Conservation (phyloP, 2,888 invertebrate species). For the Nudaria mundana region DNA sequence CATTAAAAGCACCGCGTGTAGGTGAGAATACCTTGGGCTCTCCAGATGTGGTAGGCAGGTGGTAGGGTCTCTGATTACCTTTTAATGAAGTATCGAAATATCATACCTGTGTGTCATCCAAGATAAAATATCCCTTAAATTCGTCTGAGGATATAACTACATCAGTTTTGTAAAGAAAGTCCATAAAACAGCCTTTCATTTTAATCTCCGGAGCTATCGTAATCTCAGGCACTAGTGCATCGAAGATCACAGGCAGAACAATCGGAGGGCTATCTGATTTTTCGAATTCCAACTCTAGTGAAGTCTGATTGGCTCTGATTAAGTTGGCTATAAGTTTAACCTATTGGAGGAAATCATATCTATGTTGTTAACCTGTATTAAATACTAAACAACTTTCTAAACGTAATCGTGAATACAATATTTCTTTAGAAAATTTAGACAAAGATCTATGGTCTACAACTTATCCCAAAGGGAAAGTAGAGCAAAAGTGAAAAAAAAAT, state of each 20-base stretch:
- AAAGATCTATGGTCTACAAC: too few species aligned
- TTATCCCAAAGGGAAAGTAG: too few species aligned
- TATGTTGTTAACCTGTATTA: not conserved
- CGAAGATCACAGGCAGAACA: conserved; percentile 73
- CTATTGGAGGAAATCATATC: conserved; percentile 46
- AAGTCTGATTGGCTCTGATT: conserved; percentile 65
- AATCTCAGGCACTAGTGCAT: conserved; percentile 74
- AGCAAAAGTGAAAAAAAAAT: too few species aligned
- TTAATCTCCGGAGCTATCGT: conserved; percentile 72
- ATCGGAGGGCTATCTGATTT: conserved; percentile 79
- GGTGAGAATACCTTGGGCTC: too few species aligned
- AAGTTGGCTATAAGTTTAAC: conserved; percentile 78
- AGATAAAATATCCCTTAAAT: conserved; percentile 58
- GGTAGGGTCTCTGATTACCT: too few species aligned
- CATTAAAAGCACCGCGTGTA: too few species aligned
- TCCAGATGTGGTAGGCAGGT: too few species aligned
- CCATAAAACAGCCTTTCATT: conserved; percentile 81
- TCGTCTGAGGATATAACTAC: conserved; percentile 70
- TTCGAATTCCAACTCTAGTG: conserved; percentile 78
- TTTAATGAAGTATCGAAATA: too few species aligned
- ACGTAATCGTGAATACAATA: too few species aligned
- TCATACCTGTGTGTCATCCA: conserved; percentile 31
- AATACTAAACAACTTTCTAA: too few species aligned
- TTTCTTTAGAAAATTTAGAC: too few species aligned
- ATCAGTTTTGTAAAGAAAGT: conserved; percentile 74